Base-by-base conservation (phyloP, 2,888 invertebrate species). In the Camponotus fellah region DNA sequence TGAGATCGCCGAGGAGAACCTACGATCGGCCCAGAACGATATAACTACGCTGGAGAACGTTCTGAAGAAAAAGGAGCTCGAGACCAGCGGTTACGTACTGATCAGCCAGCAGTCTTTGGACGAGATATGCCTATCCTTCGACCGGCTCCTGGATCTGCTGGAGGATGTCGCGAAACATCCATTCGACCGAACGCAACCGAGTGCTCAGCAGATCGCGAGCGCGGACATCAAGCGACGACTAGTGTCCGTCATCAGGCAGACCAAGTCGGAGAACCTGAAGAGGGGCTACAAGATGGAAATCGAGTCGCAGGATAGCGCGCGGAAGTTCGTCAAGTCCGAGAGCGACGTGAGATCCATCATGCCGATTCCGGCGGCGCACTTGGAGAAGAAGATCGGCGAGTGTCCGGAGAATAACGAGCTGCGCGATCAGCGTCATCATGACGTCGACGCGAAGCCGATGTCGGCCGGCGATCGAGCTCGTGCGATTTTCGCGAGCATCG, bases 201-300 rank as follows among this genome's bases (percentile, higher is more conserved):
- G 58, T 0, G 56, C 9, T 21, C 85, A 65, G 12, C 81, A 46
- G 65, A 66, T 79, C 37, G 85, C 75, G 34, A 85, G 53, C 82
- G 90, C 66, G 3, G 91, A 92, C 8, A 92, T 94, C 60, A 91
- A 89, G 60, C 86, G 89, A 32, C 88, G 88, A 12, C 86, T 94
- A 10, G 90, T 90, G 0, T 90, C 90, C 12, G 86, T 94, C 3
- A 92, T 94, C n/a, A 89, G 94, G 0, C 92, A 94, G 74, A 94
- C 94, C 4, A 94, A 94, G 75, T 95, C 95, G 0, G 94, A 94
- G 76, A 94, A 92, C 60, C 85, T 93, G 3, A 87, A 91, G 34
- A 85, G 91, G 0, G 91, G 91, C 2, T 88, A 83, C 68, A 81
- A 53, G n/a, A 14, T 77, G 58, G 76, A 85, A n/a, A 17, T 75